Evolutionary conservation across 2,797 vertebrate species (phyloP).

Genomic region (Podarcis lilfordi): DNA sequence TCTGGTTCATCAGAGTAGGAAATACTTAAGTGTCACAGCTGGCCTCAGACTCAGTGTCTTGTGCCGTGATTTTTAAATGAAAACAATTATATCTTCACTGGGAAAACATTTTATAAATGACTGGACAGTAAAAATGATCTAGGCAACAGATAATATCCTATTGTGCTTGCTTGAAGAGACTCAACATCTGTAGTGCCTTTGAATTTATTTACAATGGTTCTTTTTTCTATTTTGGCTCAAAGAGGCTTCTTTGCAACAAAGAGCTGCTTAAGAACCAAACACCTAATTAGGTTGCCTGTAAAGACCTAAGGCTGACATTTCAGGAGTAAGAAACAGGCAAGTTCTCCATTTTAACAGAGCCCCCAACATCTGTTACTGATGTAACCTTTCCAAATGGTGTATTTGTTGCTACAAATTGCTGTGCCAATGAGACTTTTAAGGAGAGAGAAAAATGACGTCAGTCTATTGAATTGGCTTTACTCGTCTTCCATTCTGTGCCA

Average conservation of each 20-base stretch:
- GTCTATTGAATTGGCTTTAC: neutral
- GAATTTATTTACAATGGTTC: conserved; percentile 56
- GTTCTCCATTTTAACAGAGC: conserved; percentile 38
- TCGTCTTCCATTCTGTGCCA: neutral
- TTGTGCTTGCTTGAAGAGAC: conserved; percentile 49
- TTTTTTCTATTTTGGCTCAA: conserved; percentile 24
- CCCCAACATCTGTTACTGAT: conserved; percentile 34
- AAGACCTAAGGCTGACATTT: conserved; percentile 49
- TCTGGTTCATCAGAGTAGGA: conserved; percentile 76
- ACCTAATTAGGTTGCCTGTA: conserved; percentile 47
- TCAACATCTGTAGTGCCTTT: conserved; percentile 42
- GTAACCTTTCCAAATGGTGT: conserved; percentile 28
- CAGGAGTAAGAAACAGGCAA: conserved; percentile 32
- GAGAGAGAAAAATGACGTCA: rapidly evolving
- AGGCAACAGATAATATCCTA: conserved; percentile 57
- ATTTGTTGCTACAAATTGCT: neutral
- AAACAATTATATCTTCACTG: conserved; percentile 69
- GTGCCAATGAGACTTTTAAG: neutral
- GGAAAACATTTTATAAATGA: conserved; percentile 68
- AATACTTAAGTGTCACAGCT: conserved; percentile 75
- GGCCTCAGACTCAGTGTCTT: conserved; percentile 70
- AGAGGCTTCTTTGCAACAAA: conserved; percentile 47
- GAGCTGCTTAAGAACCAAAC: conserved; percentile 49
- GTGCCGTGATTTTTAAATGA: conserved; percentile 72
- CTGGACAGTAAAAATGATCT: conserved; percentile 64